Base-by-base conservation (phyloP, 2,113 vertebrate species). In the Terrapene triunguis region DNA sequence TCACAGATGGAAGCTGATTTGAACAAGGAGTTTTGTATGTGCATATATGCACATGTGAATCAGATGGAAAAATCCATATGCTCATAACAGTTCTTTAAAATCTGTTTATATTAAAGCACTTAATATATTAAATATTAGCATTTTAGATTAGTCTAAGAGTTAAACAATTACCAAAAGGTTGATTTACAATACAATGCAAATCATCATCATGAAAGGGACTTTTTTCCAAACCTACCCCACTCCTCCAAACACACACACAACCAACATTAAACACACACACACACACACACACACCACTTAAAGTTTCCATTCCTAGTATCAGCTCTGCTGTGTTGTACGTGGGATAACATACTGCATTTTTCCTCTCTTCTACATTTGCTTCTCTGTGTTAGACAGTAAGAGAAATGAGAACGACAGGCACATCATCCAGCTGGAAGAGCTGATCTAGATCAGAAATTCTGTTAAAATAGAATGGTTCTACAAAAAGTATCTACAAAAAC, bases 351-450 rank as follows among this genome's bases (percentile, higher is more conserved):
- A 44, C 54, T 44, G 44, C 59, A 62, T 10, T 1, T 2, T 62
- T n/a, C 89, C 84, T 12, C n/a, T 87, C 84, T 27, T 79, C n/a
- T 35, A 27, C 3, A 0, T 5, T 54, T 62, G 76, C 80, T 89
- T 81, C 8, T 59, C 0, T 0, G 21, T 80, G 42, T 0, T 0
- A 10, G 48, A 65, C 72, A 54, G 21, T 12, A 22, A 24, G 17
- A 78, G 10, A 42, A 44, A 6, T 65, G 44, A 10, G 25, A 22
- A 14, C 27, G 47, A 81, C 88, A 78, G 42, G 16, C 53, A 88
- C 35, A 10, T 2, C 29, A 96, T 22, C 22, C 76, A 82, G 48
- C 54, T 84, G 59, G 83, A 74, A 89, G 80, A 72, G 35, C 21
- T 62, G 86, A 84, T 74, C 72, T 25, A 42, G 16, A 22, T 74